A percentile compares a stretch with the other conserved stretches of the same genome.
These are phyloP conservation scores for Ophthalmotilapia sp. DNA, from an alignment of 2,113 vertebrate genomes.

Conservation along the genomic window DNA sequence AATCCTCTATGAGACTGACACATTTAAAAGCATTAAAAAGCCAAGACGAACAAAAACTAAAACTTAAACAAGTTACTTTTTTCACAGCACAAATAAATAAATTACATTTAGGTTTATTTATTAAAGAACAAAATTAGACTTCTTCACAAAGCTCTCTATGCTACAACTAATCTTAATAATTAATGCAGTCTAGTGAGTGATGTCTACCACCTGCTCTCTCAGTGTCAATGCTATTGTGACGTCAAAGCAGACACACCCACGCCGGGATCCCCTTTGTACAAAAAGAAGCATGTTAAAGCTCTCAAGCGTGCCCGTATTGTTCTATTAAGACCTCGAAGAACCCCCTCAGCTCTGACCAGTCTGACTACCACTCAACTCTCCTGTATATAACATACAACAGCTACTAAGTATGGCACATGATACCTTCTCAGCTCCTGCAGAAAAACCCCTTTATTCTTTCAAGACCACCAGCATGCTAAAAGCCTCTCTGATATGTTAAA, in stretches of 20 bases:
- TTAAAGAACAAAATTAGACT: constrained; percentile 15
- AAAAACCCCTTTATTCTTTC: constrained; percentile 39
- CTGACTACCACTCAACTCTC: background rate
- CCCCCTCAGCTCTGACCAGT: background rate
- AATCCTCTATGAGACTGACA: constrained; percentile 27
- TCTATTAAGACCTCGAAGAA: background rate
- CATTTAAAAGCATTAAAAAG: background rate
- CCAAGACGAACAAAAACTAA: background rate
- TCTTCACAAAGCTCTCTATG: constrained; percentile 21
- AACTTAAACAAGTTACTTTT: background rate
- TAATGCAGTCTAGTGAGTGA: constrained; percentile 48
- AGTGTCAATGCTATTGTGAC: constrained; percentile 24
- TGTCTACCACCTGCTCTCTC: constrained; percentile 66
- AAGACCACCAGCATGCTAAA: constrained; percentile 25
- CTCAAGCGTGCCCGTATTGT: background rate
- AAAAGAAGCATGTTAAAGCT: constrained; percentile 1
- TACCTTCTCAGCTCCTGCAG: constrained; percentile 16
- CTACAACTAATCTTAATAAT: constrained; percentile 60
- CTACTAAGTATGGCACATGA: background rate
- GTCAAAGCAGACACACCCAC: constrained; percentile 48
- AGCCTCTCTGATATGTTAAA: constrained; percentile 46
- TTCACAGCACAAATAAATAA: background rate
- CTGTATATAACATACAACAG: background rate
- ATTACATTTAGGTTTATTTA: background rate
- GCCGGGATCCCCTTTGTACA: constrained; percentile 34